These are phyloP conservation scores for Zaprionus lineosus DNA, from an alignment of 2,888 invertebrate genomes.

Conservation along the genomic window DNA sequence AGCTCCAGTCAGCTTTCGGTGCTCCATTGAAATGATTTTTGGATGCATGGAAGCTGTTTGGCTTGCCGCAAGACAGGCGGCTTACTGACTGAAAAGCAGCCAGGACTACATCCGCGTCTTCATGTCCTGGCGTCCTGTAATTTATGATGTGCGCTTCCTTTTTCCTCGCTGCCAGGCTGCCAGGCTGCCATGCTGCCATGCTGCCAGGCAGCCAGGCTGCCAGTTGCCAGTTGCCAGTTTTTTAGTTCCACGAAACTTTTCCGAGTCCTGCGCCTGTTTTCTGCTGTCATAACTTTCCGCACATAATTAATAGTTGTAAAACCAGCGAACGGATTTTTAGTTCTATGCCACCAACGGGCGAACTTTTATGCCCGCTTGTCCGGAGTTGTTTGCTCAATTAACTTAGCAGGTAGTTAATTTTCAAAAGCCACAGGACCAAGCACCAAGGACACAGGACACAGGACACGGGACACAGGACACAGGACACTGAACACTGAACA, in stretches of 20 bases:
- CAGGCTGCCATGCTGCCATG: constrained; percentile 37
- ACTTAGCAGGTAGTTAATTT: constrained; percentile 82
- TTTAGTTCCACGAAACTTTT: constrained; percentile 51
- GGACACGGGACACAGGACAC: too few relatives aligned
- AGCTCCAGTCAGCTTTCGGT: constrained; percentile 15
- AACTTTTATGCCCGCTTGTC: constrained; percentile 66
- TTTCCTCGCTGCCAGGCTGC: constrained; percentile 40
- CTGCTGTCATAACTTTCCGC: constrained; percentile 80
- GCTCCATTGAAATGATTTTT: constrained; percentile 73
- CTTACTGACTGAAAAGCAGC: constrained; percentile 55
- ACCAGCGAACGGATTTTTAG: constrained; percentile 61
- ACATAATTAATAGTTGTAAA: constrained; percentile 81
- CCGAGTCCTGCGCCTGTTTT: constrained; percentile 74
- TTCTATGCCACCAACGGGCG: constrained; percentile 40
- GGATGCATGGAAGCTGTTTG: constrained; percentile 78
- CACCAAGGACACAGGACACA: too few relatives aligned
- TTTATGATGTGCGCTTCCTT: constrained; percentile 75
- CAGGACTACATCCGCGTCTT: constrained; percentile 62
- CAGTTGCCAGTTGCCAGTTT: constrained; percentile 59
- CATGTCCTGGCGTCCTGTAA: constrained; percentile 65
- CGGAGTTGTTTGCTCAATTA: constrained; percentile 79
- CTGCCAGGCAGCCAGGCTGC: constrained; percentile 44
- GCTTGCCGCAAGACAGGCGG: constrained; percentile 72
- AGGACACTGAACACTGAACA: too few relatives aligned
- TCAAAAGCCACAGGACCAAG: constrained; percentile 59